These are phyloP conservation scores for Charanyca ferruginea DNA, from an alignment of 2,888 invertebrate genomes.

Conservation along the genomic window DNA sequence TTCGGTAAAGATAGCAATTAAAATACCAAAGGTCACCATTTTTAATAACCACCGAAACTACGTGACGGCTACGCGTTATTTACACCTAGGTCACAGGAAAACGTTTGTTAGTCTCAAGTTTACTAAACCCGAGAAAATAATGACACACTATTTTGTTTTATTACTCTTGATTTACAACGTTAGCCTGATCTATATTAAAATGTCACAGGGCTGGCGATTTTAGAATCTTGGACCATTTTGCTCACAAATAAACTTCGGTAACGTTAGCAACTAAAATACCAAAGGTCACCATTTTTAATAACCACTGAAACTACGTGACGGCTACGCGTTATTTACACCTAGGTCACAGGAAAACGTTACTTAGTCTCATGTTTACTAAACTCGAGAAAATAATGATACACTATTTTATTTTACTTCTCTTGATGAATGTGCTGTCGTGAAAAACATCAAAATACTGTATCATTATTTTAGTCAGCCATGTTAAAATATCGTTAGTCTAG, in stretches of 20 bases:
- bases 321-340: not conserved
- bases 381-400: conserved; percentile 69
- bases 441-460: conserved; percentile 39
- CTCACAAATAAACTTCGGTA: no score
- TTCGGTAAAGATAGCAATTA: no score
- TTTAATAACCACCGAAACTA: not conserved
- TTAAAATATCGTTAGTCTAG: no score
- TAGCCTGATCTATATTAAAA: no score
- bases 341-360: conserved; percentile 15
- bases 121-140: conserved; percentile 68
- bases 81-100: conserved; percentile 15
- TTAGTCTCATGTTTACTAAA: conserved; percentile 59
- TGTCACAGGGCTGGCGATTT: no score
- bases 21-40: no score
- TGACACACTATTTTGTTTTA: conserved; percentile 67
- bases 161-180: conserved; percentile 58
- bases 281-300: no score
- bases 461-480: no score
- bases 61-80: not conserved
- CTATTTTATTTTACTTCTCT: conserved; percentile 61
- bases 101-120: conserved; percentile 47
- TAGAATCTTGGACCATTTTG: no score
- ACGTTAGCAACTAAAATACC: no score
- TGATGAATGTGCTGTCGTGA: conserved; percentile 57
- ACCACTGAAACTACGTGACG: not conserved